A percentile compares a stretch with the other conserved stretches of the same genome.
Conservation (phyloP, 1,140 invertebrate genomes). For the Portunus trituberculatus region DNA sequence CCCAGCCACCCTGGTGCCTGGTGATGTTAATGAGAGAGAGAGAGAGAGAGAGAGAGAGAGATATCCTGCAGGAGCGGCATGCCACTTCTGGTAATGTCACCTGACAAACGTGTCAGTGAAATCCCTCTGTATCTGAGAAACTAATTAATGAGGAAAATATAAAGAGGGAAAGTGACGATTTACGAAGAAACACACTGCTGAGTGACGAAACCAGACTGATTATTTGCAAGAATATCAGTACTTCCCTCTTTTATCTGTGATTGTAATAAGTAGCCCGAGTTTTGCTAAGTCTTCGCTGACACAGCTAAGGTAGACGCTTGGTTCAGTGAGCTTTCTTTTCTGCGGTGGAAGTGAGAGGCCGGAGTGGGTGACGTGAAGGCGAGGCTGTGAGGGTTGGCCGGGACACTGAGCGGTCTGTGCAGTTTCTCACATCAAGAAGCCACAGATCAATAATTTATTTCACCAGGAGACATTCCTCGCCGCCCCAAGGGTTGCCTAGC, state of each 20-base stretch:
- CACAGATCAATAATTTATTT: slow-evolving; percentile 23
- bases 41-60: not conserved
- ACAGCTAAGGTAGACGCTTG: slow-evolving; percentile 50
- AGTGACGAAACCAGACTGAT: slow-evolving; percentile 23
- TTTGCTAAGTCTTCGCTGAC: slow-evolving; percentile 32
- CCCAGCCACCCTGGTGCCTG: not conserved
- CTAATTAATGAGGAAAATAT: not conserved
- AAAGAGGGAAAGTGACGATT: not conserved
- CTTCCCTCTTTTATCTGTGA: slow-evolving; percentile 66
- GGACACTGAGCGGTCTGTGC: not conserved
- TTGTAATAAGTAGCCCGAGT: slow-evolving; percentile 42
- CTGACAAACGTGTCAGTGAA: not conserved
- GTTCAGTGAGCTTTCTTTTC: slow-evolving; percentile 32
- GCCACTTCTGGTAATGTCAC: not conserved
- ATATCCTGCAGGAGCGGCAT: not conserved
- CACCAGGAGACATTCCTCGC: not conserved
- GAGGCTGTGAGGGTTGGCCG: not conserved
- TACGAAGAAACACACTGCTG: not conserved
- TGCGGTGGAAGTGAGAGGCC: not conserved
- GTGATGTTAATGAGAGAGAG: not conserved
- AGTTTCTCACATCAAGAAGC: not conserved
- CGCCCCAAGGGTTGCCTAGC: not conserved
- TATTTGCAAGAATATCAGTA: slow-evolving; percentile 33
- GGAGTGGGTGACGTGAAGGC: not conserved
- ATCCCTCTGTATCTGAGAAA: not conserved